Evolutionary conservation across 1,140 invertebrate species (phyloP).

Genomic region (Brachionus paranguensis): DNA sequence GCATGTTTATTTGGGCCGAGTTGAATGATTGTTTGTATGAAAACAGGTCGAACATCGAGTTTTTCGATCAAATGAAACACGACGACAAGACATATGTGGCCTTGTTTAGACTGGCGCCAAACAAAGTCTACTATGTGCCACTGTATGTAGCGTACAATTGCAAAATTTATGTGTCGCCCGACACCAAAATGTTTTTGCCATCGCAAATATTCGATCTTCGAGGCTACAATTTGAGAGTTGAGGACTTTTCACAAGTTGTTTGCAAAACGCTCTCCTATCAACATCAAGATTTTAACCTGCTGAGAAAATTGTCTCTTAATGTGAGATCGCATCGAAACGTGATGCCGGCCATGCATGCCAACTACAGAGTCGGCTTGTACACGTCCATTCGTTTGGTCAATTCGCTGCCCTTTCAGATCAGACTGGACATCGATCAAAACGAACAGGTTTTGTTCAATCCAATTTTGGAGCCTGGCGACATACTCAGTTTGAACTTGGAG

Average conservation of each 20-base stretch:
- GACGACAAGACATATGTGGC: background rate
- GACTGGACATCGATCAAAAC: background rate
- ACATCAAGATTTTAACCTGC: background rate
- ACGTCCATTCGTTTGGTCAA: conserved; percentile 6
- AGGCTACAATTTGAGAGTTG: conserved; percentile 32
- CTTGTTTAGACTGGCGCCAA: background rate
- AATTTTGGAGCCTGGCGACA: conserved; percentile 13
- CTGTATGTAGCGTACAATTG: conserved; percentile 30
- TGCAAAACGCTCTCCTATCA: background rate
- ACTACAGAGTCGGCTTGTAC: conserved; percentile 5
- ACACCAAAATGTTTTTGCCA: background rate
- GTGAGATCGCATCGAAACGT: conserved; percentile 26
- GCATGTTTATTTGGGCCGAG: background rate
- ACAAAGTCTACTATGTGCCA: conserved; percentile 34
- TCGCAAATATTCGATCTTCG: conserved; percentile 22
- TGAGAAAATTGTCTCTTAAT: background rate
- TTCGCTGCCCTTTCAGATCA: conserved; percentile 18
- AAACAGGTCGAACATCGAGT: background rate
- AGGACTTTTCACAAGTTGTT: background rate
- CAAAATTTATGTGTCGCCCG: background rate
- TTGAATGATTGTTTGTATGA: background rate
- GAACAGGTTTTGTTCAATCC: background rate
- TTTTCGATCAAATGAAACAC: background rate
- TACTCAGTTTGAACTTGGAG: background rate
- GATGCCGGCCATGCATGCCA: conserved; percentile 38